Conservation (phyloP, 2,797 vertebrate genomes). For the Microchirus variegatus region DNA sequence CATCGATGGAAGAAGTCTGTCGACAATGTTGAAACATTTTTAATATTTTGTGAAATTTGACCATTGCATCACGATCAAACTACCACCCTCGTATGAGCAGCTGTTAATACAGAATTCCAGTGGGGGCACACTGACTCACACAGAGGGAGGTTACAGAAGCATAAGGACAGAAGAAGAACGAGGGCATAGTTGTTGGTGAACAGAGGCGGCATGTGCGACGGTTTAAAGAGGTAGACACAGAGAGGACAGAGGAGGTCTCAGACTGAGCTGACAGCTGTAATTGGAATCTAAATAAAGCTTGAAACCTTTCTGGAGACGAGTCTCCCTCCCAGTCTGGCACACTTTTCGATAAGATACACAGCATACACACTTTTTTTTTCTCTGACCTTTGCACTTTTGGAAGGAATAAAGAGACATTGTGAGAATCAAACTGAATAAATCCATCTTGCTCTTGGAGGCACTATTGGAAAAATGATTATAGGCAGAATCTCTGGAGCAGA, state of each 20-base stretch:
- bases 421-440: no score
- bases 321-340: constrained; percentile 27
- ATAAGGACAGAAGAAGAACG: constrained; percentile 57
- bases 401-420: no score
- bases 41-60: no score
- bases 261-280: constrained; percentile 76
- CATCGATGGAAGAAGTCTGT: no score
- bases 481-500: no score
- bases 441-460: no score
- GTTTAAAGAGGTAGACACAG: constrained; percentile 33
- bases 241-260: constrained; percentile 42
- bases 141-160: constrained; percentile 45
- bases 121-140: constrained; percentile 57
- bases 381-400: constrained; percentile 27
- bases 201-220: constrained; percentile 19
- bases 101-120: constrained; percentile 27
- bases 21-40: no score
- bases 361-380: neutral
- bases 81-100: neutral
- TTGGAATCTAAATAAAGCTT: constrained; percentile 79
- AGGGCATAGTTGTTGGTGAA: constrained; percentile 48
- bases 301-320: constrained; percentile 50
- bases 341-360: constrained; percentile 19
- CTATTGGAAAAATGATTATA: no score
- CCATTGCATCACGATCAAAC: no score